Evolutionary conservation across 2,888 invertebrate species (phyloP).

Genomic region (Osmoderma eremita): DNA sequence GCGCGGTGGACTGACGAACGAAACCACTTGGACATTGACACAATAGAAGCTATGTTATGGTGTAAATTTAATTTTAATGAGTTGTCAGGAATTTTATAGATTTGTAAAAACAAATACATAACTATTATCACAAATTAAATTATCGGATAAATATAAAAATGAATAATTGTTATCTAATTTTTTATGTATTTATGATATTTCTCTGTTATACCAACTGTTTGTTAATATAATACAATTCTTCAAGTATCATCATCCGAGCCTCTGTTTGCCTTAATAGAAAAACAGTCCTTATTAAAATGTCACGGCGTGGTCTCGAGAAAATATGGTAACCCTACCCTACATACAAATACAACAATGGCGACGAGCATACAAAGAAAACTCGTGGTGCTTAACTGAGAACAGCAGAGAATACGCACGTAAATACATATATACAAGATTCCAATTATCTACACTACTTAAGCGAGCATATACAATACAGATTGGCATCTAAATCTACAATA

Average conservation of each 20-base stretch:
- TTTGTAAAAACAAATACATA: conserved; percentile 4
- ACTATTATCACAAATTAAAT: not conserved
- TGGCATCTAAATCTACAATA: not conserved
- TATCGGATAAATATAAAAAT: no score
- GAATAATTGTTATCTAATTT: no score
- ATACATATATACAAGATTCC: not conserved
- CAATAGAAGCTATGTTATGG: conserved; percentile 21
- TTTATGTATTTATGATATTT: no score
- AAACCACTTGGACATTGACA: conserved; percentile 22
- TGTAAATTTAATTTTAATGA: conserved; percentile 25
- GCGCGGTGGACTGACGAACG: conserved; percentile 15
- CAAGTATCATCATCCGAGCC: no score
- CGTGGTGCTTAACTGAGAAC: not conserved
- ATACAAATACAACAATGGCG: not conserved
- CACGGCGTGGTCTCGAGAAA: no score
- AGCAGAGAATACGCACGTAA: not conserved
- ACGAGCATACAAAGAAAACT: conserved; percentile 11
- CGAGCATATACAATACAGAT: not conserved
- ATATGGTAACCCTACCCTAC: no score
- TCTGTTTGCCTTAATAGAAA: no score
- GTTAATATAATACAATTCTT: no score
- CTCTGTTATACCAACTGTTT: no score
- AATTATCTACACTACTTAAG: no score
- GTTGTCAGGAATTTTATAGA: conserved; percentile 11
- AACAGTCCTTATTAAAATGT: no score